Conservation (phyloP, 2,113 vertebrate genomes). For the Gorsachius goisagi region DNA sequence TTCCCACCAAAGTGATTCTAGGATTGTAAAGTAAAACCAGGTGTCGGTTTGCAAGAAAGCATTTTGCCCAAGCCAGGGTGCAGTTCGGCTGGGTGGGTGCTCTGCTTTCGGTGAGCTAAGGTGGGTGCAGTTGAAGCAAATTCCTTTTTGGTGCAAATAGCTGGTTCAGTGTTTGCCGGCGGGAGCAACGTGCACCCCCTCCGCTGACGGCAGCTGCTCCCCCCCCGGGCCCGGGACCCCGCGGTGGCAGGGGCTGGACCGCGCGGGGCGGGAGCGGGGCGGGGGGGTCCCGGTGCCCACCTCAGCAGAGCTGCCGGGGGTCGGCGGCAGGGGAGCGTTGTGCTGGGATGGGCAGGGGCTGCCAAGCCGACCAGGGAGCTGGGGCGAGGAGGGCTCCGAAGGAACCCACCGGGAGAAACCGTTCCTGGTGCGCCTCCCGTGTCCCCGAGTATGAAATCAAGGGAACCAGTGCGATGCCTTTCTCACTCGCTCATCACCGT, state of each 20-base stretch:
- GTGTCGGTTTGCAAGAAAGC: not conserved
- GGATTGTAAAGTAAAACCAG: not conserved
- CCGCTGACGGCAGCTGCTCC: too few species aligned
- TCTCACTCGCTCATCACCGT: not conserved
- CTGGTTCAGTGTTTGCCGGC: not conserved
- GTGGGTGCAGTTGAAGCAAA: too few species aligned
- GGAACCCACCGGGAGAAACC: not conserved
- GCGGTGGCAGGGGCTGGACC: accelerated
- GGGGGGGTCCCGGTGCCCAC: not conserved
- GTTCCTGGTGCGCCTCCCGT: too few species aligned
- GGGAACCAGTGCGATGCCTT: not conserved
- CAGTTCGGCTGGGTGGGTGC: too few species aligned
- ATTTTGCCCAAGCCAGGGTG: too few species aligned
- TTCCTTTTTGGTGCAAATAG: too few species aligned
- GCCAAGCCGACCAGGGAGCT: not conserved
- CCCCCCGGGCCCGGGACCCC: not conserved
- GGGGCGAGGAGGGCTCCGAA: not conserved
- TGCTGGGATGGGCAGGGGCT: too few species aligned
- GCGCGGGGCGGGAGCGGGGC: not conserved
- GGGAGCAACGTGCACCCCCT: not conserved
- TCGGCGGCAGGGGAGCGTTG: not conserved
- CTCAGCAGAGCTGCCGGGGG: not conserved
- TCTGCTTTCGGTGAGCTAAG: too few species aligned
- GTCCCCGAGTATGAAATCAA: not conserved
- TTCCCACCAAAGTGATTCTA: too few species aligned